A percentile compares a stretch with the other conserved stretches of the same genome.
Conservation (phyloP, 2,113 vertebrate genomes). For the Phycodurus eques region DNA sequence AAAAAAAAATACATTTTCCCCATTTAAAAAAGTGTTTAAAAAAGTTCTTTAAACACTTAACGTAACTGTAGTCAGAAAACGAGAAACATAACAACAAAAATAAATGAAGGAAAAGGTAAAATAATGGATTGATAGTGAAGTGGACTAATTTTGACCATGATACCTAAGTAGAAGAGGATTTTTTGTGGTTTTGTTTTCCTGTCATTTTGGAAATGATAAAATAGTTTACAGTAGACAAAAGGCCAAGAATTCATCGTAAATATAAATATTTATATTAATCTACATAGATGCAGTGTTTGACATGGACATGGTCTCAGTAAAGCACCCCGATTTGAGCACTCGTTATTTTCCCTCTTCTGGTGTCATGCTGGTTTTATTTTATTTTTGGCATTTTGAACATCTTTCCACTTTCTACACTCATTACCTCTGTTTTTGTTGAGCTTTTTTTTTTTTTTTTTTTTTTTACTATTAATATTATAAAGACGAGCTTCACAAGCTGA, state of each 20-base stretch:
- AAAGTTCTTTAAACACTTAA: no score
- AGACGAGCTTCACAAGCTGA: constrained; percentile 84
- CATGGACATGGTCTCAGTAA: constrained; percentile 5
- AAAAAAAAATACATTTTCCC: no score
- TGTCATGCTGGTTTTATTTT: constrained; percentile 16
- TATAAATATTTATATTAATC: background rate
- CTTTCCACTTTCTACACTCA: constrained; percentile 45
- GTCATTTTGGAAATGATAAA: background rate
- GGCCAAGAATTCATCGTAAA: background rate
- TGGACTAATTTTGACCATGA: background rate
- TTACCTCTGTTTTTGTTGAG: constrained; percentile 57
- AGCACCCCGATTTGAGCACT: constrained; percentile 28
- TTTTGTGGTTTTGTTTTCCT: background rate
- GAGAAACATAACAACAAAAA: background rate
- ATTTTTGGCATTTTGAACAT: constrained; percentile 18
- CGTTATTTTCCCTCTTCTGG: constrained; percentile 35
- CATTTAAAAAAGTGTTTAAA: no score
- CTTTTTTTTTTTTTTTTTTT: constrained; percentile 61
- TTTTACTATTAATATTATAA: constrained; percentile 66
- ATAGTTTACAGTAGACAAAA: background rate
- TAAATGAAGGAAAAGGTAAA: background rate
- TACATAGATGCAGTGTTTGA: background rate
- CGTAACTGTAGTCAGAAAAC: background rate
- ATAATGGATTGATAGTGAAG: background rate
- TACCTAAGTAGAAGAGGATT: background rate